These are phyloP conservation scores for Drosophila kanapiae DNA, from an alignment of 1,140 invertebrate species.

Conservation along the genomic window DNA sequence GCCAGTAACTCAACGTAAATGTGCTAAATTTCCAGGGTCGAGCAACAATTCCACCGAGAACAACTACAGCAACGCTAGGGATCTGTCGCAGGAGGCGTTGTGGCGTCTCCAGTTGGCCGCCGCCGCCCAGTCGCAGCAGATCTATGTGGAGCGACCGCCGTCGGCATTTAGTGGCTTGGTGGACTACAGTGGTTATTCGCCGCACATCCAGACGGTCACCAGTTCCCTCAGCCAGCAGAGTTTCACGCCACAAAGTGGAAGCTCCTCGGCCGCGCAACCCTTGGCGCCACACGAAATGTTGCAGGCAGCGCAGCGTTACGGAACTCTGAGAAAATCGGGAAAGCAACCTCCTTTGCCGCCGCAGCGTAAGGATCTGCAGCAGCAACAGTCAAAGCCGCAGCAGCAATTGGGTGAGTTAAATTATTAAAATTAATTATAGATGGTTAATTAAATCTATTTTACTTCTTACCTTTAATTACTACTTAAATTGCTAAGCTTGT, in stretches of 20 bases:
- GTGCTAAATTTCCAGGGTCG: conserved; percentile 58
- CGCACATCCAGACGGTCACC: conserved; percentile 76
- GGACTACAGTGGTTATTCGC: conserved; percentile 76
- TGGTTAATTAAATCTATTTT: too few relatives aligned
- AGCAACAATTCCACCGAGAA: conserved; percentile 87
- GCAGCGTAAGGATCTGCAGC: conserved; percentile 65
- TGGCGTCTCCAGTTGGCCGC: conserved; percentile 96
- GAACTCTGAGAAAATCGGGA: conserved; percentile 70
- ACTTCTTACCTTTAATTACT: too few relatives aligned
- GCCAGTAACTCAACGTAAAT: conserved; percentile 9
- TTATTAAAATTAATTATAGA: not conserved
- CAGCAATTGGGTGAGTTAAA: conserved; percentile 71
- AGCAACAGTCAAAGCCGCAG: conserved; percentile 42
- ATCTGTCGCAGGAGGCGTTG: conserved; percentile 93
- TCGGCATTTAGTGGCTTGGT: conserved; percentile 77
- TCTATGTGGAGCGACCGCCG: conserved; percentile 79
- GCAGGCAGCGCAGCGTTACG: conserved; percentile 78
- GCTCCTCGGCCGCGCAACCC: conserved; percentile 35
- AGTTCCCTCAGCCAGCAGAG: conserved; percentile 77
- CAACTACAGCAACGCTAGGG: conserved; percentile 95
- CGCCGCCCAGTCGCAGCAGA: conserved; percentile 86
- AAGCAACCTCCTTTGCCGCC: conserved; percentile 72
- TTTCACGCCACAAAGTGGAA: conserved; percentile 40
- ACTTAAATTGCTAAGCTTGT: too few relatives aligned
- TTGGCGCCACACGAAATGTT: conserved; percentile 69